Percentiles rank a stretch among this genome's conserved stretches.
phyloP scores from a whole-genome alignment of 2,113 vertebrate species.

The Lota lota region DNA sequence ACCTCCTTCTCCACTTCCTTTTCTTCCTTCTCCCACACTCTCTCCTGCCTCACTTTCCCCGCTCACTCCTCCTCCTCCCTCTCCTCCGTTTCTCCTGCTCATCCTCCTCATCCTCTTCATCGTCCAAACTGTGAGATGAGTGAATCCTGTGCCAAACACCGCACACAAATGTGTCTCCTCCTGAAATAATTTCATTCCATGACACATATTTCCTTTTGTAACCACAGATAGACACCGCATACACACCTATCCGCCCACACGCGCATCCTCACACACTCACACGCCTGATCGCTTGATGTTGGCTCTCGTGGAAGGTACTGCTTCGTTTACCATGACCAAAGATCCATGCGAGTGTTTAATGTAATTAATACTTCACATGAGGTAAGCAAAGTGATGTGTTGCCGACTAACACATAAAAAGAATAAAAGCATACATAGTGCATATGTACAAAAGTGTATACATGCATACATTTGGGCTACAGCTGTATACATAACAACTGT shows the following conservation, averaged over 20 bases:
- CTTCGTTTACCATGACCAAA: conserved; percentile 19
- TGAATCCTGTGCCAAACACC: conserved; percentile 37
- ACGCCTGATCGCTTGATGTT: not conserved
- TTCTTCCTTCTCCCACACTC: conserved; percentile 7
- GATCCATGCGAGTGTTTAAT: conserved; percentile 36
- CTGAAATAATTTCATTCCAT: conserved; percentile 35
- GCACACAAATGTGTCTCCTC: conserved; percentile 15
- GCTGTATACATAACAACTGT: too few species aligned
- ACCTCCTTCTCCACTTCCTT: not conserved
- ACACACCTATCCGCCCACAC: conserved; percentile 7
- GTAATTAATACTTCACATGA: conserved; percentile 55
- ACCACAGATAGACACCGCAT: not conserved
- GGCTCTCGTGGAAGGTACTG: not conserved
- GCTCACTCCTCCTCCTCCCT: not conserved
- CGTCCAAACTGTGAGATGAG: conserved; percentile 25
- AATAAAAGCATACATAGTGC: too few species aligned
- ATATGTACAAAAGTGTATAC: too few species aligned
- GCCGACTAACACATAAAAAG: not conserved
- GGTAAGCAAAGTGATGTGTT: conserved; percentile 19
- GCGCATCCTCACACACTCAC: conserved; percentile 6
- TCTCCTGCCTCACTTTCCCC: not conserved
- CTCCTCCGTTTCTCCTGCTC: not conserved
- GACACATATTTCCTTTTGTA: not conserved
- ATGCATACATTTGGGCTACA: too few species aligned
- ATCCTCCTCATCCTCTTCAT: not conserved